Conservation (phyloP, 2,888 invertebrate genomes). For the Baronia brevicornis region DNA sequence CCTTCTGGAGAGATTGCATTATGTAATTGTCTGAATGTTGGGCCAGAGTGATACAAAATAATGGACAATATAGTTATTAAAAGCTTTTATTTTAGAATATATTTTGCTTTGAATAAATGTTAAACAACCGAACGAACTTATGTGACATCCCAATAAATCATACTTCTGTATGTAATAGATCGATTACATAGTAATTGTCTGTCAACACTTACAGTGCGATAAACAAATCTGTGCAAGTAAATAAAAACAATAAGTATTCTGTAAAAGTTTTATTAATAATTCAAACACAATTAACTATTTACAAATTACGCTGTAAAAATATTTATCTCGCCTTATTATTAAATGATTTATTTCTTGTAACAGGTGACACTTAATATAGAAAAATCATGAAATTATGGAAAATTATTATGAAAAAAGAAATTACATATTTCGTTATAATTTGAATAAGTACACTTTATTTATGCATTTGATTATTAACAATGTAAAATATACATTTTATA, state of each 20-base stretch:
- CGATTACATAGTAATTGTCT: no score
- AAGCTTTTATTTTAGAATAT: no score
- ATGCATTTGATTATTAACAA: conserved; percentile 37
- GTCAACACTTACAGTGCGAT: no score
- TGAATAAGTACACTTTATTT: conserved; percentile 64
- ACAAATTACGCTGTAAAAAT: conserved; percentile 76
- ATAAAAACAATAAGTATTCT: conserved; percentile 29
- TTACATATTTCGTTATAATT: conserved; percentile 47
- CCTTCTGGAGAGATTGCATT: no score
- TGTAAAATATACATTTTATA: conserved; percentile 36
- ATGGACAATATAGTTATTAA: no score
- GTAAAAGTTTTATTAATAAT: conserved; percentile 73
- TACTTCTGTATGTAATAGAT: no score
- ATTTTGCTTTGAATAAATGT: no score
- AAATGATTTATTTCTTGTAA: conserved; percentile 68
- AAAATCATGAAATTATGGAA: conserved; percentile 44
- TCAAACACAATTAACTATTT: conserved; percentile 73
- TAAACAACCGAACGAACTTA: no score
- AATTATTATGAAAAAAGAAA: conserved; percentile 63
- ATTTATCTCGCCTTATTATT: conserved; percentile 71
- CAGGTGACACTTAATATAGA: conserved; percentile 65
- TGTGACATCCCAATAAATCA: no score
- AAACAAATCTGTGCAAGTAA: no score
- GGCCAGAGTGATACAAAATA: no score
- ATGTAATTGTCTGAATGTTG: no score